Evolutionary conservation across 2,797 vertebrate species (phyloP), one percentile per base, ranked within the genome.

Genomic region (Gambelia wislizenii): DNA sequence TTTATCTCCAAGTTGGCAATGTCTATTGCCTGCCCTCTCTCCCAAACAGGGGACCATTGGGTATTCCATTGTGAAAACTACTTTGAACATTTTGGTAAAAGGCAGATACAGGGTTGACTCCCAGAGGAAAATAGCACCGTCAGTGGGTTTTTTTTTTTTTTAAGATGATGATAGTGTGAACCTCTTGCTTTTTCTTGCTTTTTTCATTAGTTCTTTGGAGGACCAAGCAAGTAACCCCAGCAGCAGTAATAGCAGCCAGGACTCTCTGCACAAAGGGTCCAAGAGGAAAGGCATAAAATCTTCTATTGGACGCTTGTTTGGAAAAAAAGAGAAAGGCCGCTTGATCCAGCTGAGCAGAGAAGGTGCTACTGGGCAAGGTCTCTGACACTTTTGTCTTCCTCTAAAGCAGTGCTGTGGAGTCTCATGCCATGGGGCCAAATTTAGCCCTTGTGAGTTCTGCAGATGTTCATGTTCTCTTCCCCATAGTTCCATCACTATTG

Each of bases 241-340:
- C 96, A 96, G 95, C 96, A 97, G 94, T 91, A 97, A 94, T 95
- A 96, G 97, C 96, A 97, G 97, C 96, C 96, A 97, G 92, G 97
- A 97, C 93, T 97, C 96, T 91, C 67, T 96, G 92, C 97, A 97
- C 94, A 97, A 97, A 95, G 98, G 98, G 36, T 98, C 98, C 96
- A 98, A 97, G 97, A 99, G 98, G 96, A 99, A 98, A 96, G 98
- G 99, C 88, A 99, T 99, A 95, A 99, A 98, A 95, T 99, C 98
- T 1, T 99, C 99, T 90, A 98, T 99, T 0, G 98, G 98, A 52
- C 98, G 98, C 78, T 96, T 99, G 89, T 99, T 99, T 92, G 98
- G 98, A 91, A 99, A 99, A 96, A 99, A 99, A 94, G 98, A 99
- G 96, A 99, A 99, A 96, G 98, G 97, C 22, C 97, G 98, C 82